phyloP scores from a whole-genome alignment of 2,888 invertebrate species.

The Heliconius ethilla region DNA sequence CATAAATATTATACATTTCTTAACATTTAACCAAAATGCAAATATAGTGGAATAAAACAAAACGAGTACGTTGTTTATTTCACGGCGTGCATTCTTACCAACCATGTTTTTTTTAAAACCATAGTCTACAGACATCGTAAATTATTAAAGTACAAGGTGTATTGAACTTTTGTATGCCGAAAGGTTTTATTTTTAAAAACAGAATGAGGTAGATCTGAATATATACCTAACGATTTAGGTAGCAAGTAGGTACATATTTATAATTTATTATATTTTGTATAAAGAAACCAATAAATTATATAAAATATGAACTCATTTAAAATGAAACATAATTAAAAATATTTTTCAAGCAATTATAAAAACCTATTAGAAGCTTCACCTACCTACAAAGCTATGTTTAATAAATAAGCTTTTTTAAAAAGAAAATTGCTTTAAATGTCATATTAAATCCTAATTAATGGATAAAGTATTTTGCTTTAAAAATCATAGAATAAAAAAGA shows the following conservation, averaged over 20 bases:
- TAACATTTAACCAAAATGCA: not conserved
- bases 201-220: not conserved
- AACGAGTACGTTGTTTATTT: not conserved
- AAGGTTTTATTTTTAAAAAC: not conserved
- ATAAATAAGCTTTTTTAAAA: conserved; percentile 3
- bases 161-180: not conserved
- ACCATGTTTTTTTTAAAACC: not conserved
- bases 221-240: too few species aligned
- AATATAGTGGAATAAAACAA: not conserved
- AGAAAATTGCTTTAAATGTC: not conserved
- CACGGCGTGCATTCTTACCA: conserved; percentile 14
- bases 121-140: conserved; percentile 19
- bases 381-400: not conserved
- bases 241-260: not conserved
- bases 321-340: too few species aligned
- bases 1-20: not conserved
- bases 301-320: not conserved
- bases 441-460: conserved; percentile 1
- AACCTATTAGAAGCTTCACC: not conserved
- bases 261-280: not conserved
- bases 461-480: not conserved
- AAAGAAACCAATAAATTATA: not conserved
- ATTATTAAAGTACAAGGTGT: conserved; percentile 14
- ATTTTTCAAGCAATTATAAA: not conserved
- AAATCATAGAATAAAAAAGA: not conserved